phyloP scores from a whole-genome alignment of 2,888 invertebrate genomes.

The Falcaria lacertinaria region DNA sequence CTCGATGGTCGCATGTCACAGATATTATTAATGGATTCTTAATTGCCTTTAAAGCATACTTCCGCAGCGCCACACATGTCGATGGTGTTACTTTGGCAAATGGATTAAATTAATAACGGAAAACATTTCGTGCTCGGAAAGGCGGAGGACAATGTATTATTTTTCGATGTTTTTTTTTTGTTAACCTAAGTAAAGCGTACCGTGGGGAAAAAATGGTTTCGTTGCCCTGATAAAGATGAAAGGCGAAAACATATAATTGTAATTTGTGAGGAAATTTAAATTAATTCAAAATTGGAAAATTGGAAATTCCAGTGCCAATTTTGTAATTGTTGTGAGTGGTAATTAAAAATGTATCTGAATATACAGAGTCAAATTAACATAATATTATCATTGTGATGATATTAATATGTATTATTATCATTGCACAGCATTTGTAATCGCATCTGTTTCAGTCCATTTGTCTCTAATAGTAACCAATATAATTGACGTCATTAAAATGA shows the following conservation, averaged over 20 bases:
- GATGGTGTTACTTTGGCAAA: slow-evolving; percentile 42
- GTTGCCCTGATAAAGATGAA: no score
- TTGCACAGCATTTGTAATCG: neutral
- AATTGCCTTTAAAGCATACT: slow-evolving; percentile 61
- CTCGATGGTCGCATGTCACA: slow-evolving; percentile 40
- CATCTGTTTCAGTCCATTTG: neutral
- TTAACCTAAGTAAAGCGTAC: no score
- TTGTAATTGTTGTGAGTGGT: no score
- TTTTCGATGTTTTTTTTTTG: neutral
- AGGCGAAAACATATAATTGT: no score
- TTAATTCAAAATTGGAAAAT: no score
- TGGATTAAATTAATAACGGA: slow-evolving; percentile 44
- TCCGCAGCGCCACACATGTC: slow-evolving; percentile 41
- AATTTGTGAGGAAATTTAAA: no score
- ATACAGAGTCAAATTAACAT: neutral
- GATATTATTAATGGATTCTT: slow-evolving; percentile 65
- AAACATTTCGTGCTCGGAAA: slow-evolving; percentile 5
- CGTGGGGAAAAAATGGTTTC: no score
- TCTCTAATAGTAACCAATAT: neutral
- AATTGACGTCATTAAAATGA: neutral
- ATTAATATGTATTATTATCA: no score
- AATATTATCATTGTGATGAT: no score
- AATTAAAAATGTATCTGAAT: no score
- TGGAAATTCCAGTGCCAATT: no score
- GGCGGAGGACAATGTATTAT: neutral